These are phyloP conservation scores for Daphoenositta chrysoptera DNA, from an alignment of 2,113 vertebrate species.

Conservation along the genomic window DNA sequence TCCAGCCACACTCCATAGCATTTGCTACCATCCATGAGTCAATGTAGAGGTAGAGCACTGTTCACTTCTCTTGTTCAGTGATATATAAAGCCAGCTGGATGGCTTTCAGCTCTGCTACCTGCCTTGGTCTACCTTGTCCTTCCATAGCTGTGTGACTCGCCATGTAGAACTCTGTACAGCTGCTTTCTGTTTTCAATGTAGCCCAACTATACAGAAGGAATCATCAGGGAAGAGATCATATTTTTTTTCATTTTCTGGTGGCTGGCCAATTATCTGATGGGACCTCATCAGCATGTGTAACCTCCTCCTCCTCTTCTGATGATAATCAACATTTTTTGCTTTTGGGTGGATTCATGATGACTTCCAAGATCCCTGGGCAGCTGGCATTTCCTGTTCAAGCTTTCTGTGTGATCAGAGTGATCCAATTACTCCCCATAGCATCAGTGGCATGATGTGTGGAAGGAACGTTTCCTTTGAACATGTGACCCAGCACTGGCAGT, in stretches of 20 bases:
- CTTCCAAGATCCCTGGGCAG: neutral
- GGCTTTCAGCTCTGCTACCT: neutral
- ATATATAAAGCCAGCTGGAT: neutral
- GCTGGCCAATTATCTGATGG: neutral
- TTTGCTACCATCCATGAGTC: neutral
- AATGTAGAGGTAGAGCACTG: neutral
- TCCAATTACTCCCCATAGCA: neutral
- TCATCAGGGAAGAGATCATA: neutral
- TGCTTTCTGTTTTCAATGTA: neutral
- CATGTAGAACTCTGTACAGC: too few species aligned
- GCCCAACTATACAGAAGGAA: neutral
- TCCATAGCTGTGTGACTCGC: neutral
- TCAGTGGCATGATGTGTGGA: neutral
- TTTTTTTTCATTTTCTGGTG: neutral
- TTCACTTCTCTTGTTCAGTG: neutral
- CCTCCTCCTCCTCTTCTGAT: neutral
- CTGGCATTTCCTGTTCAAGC: neutral
- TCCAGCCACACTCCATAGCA: neutral
- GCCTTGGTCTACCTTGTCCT: neutral
- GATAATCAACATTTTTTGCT: neutral
- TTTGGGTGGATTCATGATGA: neutral
- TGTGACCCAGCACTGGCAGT: neutral
- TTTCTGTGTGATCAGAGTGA: too few species aligned
- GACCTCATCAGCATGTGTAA: neutral
- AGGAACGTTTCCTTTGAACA: neutral